These are phyloP conservation scores for Pristionchus fissidentatus DNA, from an alignment of 2,888 invertebrate genomes.

Conservation along the genomic window DNA sequence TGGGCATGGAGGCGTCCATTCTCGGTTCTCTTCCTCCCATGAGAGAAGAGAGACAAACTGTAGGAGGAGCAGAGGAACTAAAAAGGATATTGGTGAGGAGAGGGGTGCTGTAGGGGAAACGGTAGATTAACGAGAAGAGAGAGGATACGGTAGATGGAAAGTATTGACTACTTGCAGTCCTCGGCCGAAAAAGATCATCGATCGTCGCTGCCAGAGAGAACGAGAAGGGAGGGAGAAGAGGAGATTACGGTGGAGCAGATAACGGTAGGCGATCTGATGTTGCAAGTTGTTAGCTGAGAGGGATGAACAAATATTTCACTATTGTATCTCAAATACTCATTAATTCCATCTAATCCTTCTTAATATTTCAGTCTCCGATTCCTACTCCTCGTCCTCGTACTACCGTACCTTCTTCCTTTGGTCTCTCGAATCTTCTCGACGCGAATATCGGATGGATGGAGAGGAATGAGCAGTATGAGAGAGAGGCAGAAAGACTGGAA, in stretches of 20 bases:
- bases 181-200: background rate
- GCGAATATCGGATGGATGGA: slow-evolving; percentile 27
- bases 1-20: slow-evolving; percentile 20
- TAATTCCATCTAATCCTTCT: background rate
- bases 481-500: background rate
- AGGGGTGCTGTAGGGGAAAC: background rate
- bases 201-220: background rate
- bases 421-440: background rate
- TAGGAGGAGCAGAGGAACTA: background rate
- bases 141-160: background rate
- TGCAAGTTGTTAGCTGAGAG: too few species aligned
- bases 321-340: too few species aligned
- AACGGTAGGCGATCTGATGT: background rate
- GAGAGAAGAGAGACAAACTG: background rate
- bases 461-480: slow-evolving; percentile 1
- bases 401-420: background rate
- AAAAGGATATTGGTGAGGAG: background rate
- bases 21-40: background rate
- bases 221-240: background rate
- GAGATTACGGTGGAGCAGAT: background rate
- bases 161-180: background rate
- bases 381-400: slow-evolving; percentile 17
- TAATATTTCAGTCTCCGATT: slow-evolving; percentile 17
- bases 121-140: background rate
- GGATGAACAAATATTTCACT: too few species aligned